Evolutionary conservation across 2,888 invertebrate species (phyloP).

Genomic region (Mallateleia sp.): DNA sequence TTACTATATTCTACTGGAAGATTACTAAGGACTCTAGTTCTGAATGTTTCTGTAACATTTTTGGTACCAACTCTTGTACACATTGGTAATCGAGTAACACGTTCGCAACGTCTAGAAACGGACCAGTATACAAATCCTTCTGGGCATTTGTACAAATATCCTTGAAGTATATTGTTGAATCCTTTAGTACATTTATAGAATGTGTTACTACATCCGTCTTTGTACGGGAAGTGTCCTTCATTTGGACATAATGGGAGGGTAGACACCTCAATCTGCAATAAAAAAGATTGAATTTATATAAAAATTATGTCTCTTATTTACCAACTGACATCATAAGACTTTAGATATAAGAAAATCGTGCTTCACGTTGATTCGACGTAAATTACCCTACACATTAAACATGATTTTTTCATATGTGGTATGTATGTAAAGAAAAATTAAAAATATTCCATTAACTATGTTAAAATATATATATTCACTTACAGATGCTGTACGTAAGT

Average conservation of each 20-base stretch:
- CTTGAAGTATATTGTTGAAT: constrained; percentile 91
- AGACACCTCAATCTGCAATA: constrained; percentile 92
- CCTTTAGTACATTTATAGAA: constrained; percentile 93
- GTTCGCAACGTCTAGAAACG: constrained; percentile 94
- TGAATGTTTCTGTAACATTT: constrained; percentile 82
- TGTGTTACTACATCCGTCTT: constrained; percentile 92
- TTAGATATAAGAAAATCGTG: too few species aligned
- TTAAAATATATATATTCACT: too few species aligned
- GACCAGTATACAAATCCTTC: constrained; percentile 94
- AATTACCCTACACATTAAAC: too few species aligned
- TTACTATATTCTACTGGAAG: constrained; percentile 68
- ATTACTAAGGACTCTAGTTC: constrained; percentile 79
- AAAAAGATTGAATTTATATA: too few species aligned
- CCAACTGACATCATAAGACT: too few species aligned
- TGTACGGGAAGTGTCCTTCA: constrained; percentile 93
- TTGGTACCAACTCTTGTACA: constrained; percentile 89
- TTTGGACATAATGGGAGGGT: constrained; percentile 92
- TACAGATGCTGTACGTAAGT: too few species aligned
- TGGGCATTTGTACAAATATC: constrained; percentile 94
- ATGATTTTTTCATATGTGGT: too few species aligned
- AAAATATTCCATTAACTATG: too few species aligned
- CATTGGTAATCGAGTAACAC: constrained; percentile 91
- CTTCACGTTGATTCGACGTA: too few species aligned
- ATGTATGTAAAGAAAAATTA: too few species aligned
- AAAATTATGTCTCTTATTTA: too few species aligned